Evolutionary conservation across 2,113 vertebrate species (phyloP), one percentile per base, ranked within the genome.

Genomic region (Phaethornis superciliosus): DNA sequence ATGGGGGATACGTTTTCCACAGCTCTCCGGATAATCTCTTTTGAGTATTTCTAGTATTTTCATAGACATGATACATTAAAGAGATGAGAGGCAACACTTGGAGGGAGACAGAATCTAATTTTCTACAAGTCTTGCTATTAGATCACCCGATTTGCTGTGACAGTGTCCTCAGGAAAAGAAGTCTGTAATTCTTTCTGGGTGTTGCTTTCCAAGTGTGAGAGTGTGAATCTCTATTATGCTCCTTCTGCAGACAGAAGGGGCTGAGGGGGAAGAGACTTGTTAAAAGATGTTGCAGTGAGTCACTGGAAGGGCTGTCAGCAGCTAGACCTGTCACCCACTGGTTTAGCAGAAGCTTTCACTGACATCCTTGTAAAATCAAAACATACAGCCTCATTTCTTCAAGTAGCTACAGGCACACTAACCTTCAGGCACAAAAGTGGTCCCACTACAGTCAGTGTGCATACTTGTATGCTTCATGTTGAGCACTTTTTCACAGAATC

Each of bases 121-220:
- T 67, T n/a, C 60, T 71, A n/a, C 14, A 93, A 65, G 23, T 42
- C 64, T 70, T 90, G 56, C 44, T 87, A 7, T 52, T 72, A 56
- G 28, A 70, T 77, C 81, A 68, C 11, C 24, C 1, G 1, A 88
- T 65, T 77, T 81, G 32, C 42, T 83, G 60, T 33, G 79, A 74
- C 81, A 75, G 40, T 68, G 54, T 89, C 78, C 49, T 81, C 33
- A 74, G 71, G 75, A 88, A 80, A 91, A 83, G 30, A 77, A 89
- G 42, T 15, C 2, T 0, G 12, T 75, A 78, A 71, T 32, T 90
- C 64, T 58, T 83, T 47, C 46, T 17, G 67, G 30, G 22, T 37
- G 42, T 30, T 82, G 44, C 16, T 74, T 89, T 85, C 75, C 55
- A 69, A 85, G 52, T 23, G 33, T 46, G 59, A 71, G 40, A 77